Percentiles rank a stretch among this genome's conserved stretches.
Evolutionary conservation across 1,140 invertebrate species (phyloP).

Genomic region (Delia radicum): DNA sequence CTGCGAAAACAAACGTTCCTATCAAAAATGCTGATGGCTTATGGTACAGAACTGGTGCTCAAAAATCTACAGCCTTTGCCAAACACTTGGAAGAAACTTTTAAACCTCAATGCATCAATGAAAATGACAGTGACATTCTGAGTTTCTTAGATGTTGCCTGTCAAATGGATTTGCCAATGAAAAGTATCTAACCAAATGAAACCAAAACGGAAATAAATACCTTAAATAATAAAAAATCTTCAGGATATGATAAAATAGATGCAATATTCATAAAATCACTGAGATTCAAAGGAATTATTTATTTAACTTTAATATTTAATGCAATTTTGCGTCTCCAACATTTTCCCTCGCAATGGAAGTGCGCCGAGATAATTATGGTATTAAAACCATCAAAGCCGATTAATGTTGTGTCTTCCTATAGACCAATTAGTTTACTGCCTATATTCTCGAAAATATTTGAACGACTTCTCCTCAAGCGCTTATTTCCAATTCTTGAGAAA

Average conservation of each 20-base stretch:
- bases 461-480: constrained; percentile 37
- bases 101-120: constrained; percentile 1
- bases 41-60: constrained; percentile 21
- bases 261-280: constrained; percentile 24
- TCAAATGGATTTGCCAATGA: constrained; percentile 22
- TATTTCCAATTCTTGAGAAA: constrained; percentile 28
- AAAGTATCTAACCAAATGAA: constrained; percentile 21
- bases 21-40: not conserved
- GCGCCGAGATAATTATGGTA: not conserved
- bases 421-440: constrained; percentile 32
- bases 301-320: constrained; percentile 29
- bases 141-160: constrained; percentile 10
- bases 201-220: constrained; percentile 28
- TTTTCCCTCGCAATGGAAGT: not conserved
- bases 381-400: not conserved
- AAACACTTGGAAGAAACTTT: constrained; percentile 25
- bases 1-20: constrained; percentile 21
- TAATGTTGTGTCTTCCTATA: not conserved
- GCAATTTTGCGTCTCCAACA: constrained; percentile 11
- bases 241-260: constrained; percentile 30
- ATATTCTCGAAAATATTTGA: constrained; percentile 43
- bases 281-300: constrained; percentile 28
- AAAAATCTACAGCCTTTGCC: constrained; percentile 27
- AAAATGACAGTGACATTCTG: not conserved
- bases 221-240: constrained; percentile 33